phyloP scores from a whole-genome alignment of 2,888 invertebrate genomes.

The Acronicta alni region DNA sequence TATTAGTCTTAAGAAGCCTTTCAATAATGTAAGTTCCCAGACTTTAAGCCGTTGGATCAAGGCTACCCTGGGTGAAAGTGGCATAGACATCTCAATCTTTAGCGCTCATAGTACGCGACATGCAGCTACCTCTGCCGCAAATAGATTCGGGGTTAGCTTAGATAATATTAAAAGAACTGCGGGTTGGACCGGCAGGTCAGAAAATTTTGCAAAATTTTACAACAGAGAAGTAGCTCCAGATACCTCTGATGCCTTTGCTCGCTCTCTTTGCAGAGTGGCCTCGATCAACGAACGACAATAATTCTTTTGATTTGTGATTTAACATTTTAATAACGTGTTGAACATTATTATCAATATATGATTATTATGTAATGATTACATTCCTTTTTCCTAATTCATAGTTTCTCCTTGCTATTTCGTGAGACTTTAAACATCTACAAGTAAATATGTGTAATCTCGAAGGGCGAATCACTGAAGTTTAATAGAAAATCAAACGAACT shows the following conservation, averaged over 20 bases:
- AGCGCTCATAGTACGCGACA: slow-evolving; percentile 16
- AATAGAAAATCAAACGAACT: slow-evolving; percentile 12
- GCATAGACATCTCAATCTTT: slow-evolving; percentile 12
- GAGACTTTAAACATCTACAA: slow-evolving; percentile 9
- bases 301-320: too few relatives aligned
- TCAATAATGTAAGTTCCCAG: slow-evolving; percentile 5
- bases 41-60: slow-evolving; percentile 15
- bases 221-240: slow-evolving; percentile 7
- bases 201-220: slow-evolving; percentile 14
- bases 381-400: too few relatives aligned
- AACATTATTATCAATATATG: too few relatives aligned
- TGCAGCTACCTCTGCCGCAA: slow-evolving; percentile 21
- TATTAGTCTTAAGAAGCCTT: slow-evolving; percentile 12
- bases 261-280: slow-evolving; percentile 9
- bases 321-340: too few relatives aligned
- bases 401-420: slow-evolving; percentile 1
- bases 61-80: slow-evolving; percentile 4
- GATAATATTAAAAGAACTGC: slow-evolving; percentile 18
- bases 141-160: slow-evolving; percentile 6
- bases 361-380: too few relatives aligned
- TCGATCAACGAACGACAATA: neutral
- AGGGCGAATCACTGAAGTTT: slow-evolving; percentile 11
- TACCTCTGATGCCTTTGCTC: slow-evolving; percentile 9
- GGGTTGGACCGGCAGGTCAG: slow-evolving; percentile 11
- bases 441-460: slow-evolving; percentile 8